Base-by-base conservation (phyloP, 92 coral and sea anemone species). In the Zoanthus sansibaricus region DNA sequence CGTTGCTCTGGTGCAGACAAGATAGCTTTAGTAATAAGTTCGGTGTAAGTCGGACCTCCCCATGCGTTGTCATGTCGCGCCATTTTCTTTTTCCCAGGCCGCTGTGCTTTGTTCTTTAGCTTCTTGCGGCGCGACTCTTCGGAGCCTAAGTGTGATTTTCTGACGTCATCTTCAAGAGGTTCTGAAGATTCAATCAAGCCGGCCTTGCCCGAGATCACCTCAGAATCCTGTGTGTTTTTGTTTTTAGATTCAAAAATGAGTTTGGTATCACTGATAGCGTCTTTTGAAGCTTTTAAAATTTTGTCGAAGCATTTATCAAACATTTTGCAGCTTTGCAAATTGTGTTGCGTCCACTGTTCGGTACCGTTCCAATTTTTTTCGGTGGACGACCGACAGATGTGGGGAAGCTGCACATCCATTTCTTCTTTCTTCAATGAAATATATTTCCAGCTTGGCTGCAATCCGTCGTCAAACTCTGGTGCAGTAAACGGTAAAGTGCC, bases 31-130 rank as follows among this genome's bases (percentile, higher is more conserved):
- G 85, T 80, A 7, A 80, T 80, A 45, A 80, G 75, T 33, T 80
- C 85, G 12, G 85, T 80, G 59, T 80, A 80, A 32, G 85, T 80
- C 7, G 85, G 85, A n/a, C 85, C 85, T 47, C 85, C 75, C 85
- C 85, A 80, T n/a, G 85, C 85, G 16, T 80, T 80, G n/a, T 80
- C 85, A 17, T 80, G 85, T 20, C 85, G 85, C 47, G 75, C 47
- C 14, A 67, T 32, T 10, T 80, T 80, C 58, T 31, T 64, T 48
- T 80, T 80, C 6, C 46, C 85, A 49, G 46, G 47, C 49, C 85
- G 85, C n/a, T 79, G 84, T 13, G 44, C 62, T 66, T 67, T 80
- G 62, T 46, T 30, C 46, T 66, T 37, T 37, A 37, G 42, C 42
- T 37, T 80, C 66, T 49, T 66, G 12, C 37, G 37, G 74, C 84